Conservation (phyloP, 2,888 invertebrate genomes). For the Lasioglossum vierecki region DNA sequence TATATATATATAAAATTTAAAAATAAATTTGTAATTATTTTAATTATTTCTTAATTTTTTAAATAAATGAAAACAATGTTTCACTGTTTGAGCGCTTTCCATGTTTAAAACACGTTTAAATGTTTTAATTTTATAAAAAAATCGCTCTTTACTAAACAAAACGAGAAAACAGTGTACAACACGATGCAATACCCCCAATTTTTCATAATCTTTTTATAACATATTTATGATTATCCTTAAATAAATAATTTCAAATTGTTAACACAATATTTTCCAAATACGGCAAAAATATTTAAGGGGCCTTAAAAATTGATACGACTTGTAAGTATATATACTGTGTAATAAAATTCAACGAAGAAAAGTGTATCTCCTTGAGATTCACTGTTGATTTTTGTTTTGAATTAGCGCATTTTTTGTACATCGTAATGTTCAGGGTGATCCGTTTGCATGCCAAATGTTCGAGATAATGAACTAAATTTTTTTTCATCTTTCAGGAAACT, state of each 20-base stretch:
- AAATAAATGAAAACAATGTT: neutral
- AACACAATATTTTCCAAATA: neutral
- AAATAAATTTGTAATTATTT: too few relatives aligned
- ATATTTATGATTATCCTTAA: neutral
- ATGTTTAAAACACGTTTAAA: neutral
- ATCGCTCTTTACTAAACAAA: neutral
- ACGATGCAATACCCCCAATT: neutral
- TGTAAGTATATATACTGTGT: too few relatives aligned
- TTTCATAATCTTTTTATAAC: neutral
- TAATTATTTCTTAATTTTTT: too few relatives aligned
- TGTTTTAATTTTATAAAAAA: neutral
- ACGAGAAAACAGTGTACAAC: neutral
- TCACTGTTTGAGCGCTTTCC: neutral
- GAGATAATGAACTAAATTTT: too few relatives aligned
- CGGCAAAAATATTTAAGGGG: neutral
- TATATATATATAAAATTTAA: too few relatives aligned
- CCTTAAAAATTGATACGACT: neutral
- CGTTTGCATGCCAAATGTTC: neutral
- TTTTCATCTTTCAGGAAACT: neutral
- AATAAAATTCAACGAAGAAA: constrained; percentile 25
- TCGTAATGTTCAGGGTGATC: neutral
- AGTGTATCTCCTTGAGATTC: neutral
- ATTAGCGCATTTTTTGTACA: neutral
- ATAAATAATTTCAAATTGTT: neutral
- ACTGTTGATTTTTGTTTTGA: neutral